Percentiles rank a stretch among this genome's conserved stretches.
Evolutionary conservation across 2,113 vertebrate genomes (phyloP).

Genomic region (Aythya baeri): DNA sequence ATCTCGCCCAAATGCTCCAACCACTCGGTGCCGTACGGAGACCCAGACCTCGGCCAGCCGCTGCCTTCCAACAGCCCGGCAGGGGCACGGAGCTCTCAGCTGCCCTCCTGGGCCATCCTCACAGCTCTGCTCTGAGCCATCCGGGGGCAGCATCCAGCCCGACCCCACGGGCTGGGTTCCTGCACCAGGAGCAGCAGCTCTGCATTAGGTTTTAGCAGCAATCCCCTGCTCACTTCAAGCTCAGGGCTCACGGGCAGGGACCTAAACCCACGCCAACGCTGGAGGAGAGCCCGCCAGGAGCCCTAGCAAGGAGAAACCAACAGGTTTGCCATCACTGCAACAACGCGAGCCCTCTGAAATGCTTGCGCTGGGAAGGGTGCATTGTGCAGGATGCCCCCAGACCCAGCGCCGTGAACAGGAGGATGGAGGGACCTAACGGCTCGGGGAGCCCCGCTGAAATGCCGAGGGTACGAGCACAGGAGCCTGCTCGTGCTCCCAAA

Average conservation of each 20-base stretch:
- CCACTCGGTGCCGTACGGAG: background rate
- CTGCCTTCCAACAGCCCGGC: background rate
- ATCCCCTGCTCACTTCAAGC: background rate
- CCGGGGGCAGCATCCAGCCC: accelerated
- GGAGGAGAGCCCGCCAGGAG: background rate
- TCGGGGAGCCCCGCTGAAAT: background rate
- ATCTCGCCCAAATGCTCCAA: background rate
- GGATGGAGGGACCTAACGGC: background rate
- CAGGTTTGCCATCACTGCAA: background rate
- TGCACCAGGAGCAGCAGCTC: background rate
- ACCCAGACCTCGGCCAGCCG: background rate
- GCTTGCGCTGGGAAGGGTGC: background rate
- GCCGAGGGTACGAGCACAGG: background rate
- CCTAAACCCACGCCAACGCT: background rate
- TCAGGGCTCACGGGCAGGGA: background rate
- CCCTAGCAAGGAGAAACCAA: background rate
- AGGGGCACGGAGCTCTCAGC: background rate
- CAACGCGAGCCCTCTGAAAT: background rate
- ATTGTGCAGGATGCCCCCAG: accelerated
- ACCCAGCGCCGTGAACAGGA: background rate
- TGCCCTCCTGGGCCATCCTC: background rate
- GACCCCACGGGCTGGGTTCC: background rate
- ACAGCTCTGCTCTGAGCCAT: background rate
- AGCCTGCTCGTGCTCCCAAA: background rate
- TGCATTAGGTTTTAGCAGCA: accelerated